A percentile compares a stretch with the other conserved stretches of the same genome.
These are phyloP conservation scores for Cydia fagiglandana DNA, from an alignment of 1,140 invertebrate species.

Conservation along the genomic window DNA sequence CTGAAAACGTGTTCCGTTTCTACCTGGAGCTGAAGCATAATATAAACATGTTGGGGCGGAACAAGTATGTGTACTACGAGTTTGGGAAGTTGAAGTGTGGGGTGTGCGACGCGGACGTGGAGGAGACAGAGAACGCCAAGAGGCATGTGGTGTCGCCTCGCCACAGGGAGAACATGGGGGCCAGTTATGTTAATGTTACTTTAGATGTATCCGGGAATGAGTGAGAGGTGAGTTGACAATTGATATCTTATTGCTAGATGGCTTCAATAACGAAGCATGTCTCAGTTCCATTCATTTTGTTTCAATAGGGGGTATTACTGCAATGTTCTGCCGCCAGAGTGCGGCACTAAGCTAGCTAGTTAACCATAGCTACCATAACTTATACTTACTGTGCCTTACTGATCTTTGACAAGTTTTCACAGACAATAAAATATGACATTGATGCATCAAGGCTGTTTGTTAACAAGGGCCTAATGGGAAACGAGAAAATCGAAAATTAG, in stretches of 20 bases:
- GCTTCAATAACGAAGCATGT: too few relatives aligned
- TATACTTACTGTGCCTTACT: too few relatives aligned
- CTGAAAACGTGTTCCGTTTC: conserved; percentile 68
- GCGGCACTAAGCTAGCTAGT: too few relatives aligned
- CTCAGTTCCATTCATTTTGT: too few relatives aligned
- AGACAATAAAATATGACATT: too few relatives aligned
- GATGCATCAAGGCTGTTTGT: too few relatives aligned
- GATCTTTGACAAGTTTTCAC: too few relatives aligned
- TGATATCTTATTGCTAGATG: background rate
- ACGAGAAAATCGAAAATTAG: too few relatives aligned
- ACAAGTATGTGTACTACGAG: conserved; percentile 68
- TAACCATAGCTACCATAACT: too few relatives aligned
- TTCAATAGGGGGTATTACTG: too few relatives aligned
- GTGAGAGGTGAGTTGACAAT: conserved; percentile 50
- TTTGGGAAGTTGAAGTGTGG: conserved; percentile 68
- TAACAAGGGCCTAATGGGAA: too few relatives aligned
- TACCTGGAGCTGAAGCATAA: conserved; percentile 74
- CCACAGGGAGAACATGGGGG: conserved; percentile 72
- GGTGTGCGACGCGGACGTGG: conserved; percentile 60
- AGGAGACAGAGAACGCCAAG: conserved; percentile 67
- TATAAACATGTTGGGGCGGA: conserved; percentile 65
- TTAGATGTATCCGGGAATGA: conserved; percentile 61
- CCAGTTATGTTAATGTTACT: conserved; percentile 65
- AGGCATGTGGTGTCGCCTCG: conserved; percentile 62
- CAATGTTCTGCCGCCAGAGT: too few relatives aligned